Evolutionary conservation across 2,888 invertebrate genomes (phyloP), one percentile per base, ranked within the genome.

Genomic region (Cenopis cana): DNA sequence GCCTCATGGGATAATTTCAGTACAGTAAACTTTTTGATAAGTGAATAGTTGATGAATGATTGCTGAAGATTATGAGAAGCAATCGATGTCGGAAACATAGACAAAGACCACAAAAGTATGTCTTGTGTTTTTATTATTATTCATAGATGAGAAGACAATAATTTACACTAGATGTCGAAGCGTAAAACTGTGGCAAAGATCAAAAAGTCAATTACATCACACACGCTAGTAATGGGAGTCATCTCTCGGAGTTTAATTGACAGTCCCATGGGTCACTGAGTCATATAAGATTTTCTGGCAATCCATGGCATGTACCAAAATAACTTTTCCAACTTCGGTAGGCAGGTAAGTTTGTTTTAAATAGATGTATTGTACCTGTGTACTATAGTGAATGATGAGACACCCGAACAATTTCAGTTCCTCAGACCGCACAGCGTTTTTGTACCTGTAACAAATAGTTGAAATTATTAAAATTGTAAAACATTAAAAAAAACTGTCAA

Each of bases 331-430:
- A n/a, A n/a, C n/a, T n/a, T n/a, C n/a, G n/a, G n/a, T n/a, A n/a
- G n/a, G n/a, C n/a, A n/a, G n/a, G 14, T 41, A 2, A 33, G 33
- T 8, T 33, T 33, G 33, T 33, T 33, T 33, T 33, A 33, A 33
- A 33, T 4, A 38, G 1, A n/a, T 4, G 11, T 17, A 33, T 20
- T 14, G 14, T 85, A 93, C 93, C 89, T 92, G 92, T 14, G 91
- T 83, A 73, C 97, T 95, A 61, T 97, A 97, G 85, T 98, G 96
- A 72, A 96, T 96, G 74, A 98, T 95, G 65, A 98, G 94, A 79
- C 96, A 94, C 79, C 98, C 98, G 83, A 97, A 98, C 52, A 98
- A 91, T 83, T 98, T 97, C 57, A 99, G 92, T 89, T 98, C 97
- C 85, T 98, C 98, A 82, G 97, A 93, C 74, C 96, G 95, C 57